Percentiles rank a stretch among this genome's conserved stretches.
These are phyloP conservation scores for Botrylloides violaceus DNA, from an alignment of 23 tunicate species.

Conservation along the genomic window DNA sequence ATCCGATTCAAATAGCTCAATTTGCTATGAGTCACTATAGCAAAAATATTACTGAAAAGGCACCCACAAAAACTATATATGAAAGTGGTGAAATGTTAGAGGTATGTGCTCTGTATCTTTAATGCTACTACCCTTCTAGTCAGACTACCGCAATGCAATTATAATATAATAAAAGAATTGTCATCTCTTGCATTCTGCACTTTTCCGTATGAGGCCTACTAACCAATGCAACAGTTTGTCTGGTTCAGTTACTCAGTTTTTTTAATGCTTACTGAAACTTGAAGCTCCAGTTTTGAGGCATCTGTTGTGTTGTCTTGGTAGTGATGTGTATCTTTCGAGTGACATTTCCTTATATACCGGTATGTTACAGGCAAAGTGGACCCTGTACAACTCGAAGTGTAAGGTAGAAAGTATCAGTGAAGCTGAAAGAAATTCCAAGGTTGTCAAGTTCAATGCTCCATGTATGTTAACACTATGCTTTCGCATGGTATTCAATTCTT, in stretches of 20 bases:
- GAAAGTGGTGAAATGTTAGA: conserved; percentile 46
- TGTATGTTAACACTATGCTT: conserved; percentile 8
- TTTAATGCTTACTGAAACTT: too few relatives aligned
- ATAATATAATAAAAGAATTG: too few relatives aligned
- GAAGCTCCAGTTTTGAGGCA: too few relatives aligned
- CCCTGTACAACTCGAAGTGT: conserved; percentile 24
- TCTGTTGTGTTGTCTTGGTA: too few relatives aligned
- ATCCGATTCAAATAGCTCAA: conserved; percentile 92
- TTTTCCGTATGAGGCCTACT: too few relatives aligned
- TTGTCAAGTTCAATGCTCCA: conserved; percentile 27
- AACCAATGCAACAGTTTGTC: too few relatives aligned
- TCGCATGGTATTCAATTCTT: not conserved
- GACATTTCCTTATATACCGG: too few relatives aligned
- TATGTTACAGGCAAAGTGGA: conserved; percentile 42
- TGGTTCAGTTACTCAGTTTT: too few relatives aligned
- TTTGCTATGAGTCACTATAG: conserved; percentile 84
- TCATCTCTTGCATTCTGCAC: too few relatives aligned
- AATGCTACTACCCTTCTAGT: too few relatives aligned
- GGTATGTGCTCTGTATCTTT: not conserved
- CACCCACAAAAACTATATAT: conserved; percentile 40
- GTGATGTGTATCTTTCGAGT: too few relatives aligned
- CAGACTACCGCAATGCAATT: too few relatives aligned
- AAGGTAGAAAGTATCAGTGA: conserved; percentile 11
- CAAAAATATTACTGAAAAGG: conserved; percentile 54
- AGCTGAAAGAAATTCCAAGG: conserved; percentile 19